Conservation (phyloP, 2,797 vertebrate species). For the Ctenosaura bakeri region DNA sequence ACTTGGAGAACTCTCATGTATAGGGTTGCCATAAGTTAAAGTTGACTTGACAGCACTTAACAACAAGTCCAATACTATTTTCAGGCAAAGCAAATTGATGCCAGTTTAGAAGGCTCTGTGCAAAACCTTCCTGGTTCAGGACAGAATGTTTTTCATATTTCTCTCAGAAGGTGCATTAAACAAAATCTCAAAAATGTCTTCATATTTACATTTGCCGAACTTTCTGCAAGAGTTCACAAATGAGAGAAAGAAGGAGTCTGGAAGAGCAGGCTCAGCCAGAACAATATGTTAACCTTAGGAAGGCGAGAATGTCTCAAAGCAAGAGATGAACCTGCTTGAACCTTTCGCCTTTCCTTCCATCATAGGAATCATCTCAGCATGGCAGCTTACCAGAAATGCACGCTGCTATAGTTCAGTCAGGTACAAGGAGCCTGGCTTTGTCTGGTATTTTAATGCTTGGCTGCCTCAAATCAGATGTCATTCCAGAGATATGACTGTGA, state of each 20-base stretch:
- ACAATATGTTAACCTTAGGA: not conserved
- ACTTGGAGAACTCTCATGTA: no score
- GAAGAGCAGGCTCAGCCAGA: rapidly evolving
- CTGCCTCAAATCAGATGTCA: constrained; percentile 75
- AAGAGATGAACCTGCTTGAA: constrained; percentile 58
- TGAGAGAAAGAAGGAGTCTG: not conserved
- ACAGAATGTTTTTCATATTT: not conserved
- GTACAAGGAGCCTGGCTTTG: constrained; percentile 59
- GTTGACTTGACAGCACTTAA: no score
- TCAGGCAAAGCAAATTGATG: not conserved
- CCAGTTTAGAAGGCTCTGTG: constrained; percentile 16
- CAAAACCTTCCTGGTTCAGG: not conserved
- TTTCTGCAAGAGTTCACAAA: not conserved
- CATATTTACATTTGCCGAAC: constrained; percentile 7
- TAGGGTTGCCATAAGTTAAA: no score
- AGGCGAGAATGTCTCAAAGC: constrained; percentile 9
- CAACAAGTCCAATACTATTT: not conserved
- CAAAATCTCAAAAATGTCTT: not conserved
- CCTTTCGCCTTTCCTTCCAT: constrained; percentile 67
- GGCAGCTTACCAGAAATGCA: constrained; percentile 63
- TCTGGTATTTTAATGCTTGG: constrained; percentile 79
- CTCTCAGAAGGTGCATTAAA: not conserved
- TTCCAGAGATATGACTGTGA: constrained; percentile 75
- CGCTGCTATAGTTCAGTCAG: constrained; percentile 71
- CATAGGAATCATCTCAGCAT: constrained; percentile 53